Evolutionary conservation across 2,113 vertebrate species (phyloP).

Genomic region (Rhegmatorhina hoffmannsi): DNA sequence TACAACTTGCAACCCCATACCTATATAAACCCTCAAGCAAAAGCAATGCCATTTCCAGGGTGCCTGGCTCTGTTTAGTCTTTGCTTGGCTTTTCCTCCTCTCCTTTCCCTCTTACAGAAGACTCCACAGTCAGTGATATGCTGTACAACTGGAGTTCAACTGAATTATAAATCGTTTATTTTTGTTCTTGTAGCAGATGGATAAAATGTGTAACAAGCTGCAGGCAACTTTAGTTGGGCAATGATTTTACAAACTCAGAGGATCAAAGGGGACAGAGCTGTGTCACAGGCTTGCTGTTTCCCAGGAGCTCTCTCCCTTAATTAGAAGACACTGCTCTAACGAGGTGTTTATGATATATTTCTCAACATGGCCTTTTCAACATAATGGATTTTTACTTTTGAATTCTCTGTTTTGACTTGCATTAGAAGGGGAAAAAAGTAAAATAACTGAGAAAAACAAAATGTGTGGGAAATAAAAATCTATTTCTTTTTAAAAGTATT

Average conservation of each 20-base stretch:
- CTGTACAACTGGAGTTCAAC: constrained; percentile 36
- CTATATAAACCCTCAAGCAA: not conserved
- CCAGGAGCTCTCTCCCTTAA: constrained; percentile 41
- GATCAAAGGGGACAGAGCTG: constrained; percentile 33
- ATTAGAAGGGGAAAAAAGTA: not conserved
- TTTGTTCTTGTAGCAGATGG: constrained; percentile 39
- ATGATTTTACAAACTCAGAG: constrained; percentile 7
- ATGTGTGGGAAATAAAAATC: constrained; percentile 1
- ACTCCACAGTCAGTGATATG: not conserved
- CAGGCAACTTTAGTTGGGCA: constrained; percentile 36
- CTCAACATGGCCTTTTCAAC: constrained; percentile 28
- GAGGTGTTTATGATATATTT: not conserved
- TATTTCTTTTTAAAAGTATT: not conserved
- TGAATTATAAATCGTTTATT: constrained; percentile 31
- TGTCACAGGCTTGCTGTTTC: constrained; percentile 33
- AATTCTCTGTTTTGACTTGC: constrained; percentile 37
- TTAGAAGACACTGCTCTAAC: constrained; percentile 30
- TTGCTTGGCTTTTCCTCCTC: not conserved
- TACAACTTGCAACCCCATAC: not conserved
- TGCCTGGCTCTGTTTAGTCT: not conserved
- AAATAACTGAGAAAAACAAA: not conserved
- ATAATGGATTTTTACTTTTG: not conserved
- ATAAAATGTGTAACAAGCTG: constrained; percentile 42
- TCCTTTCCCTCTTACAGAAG: not conserved
- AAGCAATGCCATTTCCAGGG: not conserved